Evolutionary conservation across 2,113 vertebrate species (phyloP).

Genomic region (Nyctereutes procyonoides): DNA sequence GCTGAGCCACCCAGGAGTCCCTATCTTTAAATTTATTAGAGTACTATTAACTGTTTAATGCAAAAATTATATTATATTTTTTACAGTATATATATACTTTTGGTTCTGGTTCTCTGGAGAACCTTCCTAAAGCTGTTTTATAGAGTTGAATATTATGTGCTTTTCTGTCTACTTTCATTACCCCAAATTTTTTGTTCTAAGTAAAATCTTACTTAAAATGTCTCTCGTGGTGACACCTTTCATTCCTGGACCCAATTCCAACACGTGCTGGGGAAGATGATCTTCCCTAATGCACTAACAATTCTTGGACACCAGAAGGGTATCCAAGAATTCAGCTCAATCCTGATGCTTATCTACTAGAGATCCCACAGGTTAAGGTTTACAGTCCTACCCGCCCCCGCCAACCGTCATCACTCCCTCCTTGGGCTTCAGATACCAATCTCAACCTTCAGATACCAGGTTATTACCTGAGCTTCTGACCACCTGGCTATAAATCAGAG

Average conservation of each 20-base stretch:
- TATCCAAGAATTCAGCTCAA: neutral
- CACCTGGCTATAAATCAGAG: neutral
- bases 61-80: neutral
- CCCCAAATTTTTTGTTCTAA: neutral
- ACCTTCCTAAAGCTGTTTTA: neutral
- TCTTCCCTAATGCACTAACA: neutral
- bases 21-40: neutral
- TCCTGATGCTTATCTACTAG: neutral
- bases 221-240: slow-evolving; percentile 59
- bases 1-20: too few species aligned
- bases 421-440: neutral
- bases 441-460: neutral
- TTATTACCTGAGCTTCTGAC: neutral
- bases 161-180: neutral
- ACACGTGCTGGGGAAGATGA: neutral
- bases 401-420: neutral
- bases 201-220: slow-evolving; percentile 74
- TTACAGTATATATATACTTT: neutral
- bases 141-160: neutral
- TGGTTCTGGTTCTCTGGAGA: neutral
- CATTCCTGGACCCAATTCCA: neutral
- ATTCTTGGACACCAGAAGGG: neutral
- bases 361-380: neutral
- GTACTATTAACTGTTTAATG: neutral
- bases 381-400: neutral